Evolutionary conservation across 2,888 invertebrate species (phyloP).

Genomic region (Andrena flavipes): DNA sequence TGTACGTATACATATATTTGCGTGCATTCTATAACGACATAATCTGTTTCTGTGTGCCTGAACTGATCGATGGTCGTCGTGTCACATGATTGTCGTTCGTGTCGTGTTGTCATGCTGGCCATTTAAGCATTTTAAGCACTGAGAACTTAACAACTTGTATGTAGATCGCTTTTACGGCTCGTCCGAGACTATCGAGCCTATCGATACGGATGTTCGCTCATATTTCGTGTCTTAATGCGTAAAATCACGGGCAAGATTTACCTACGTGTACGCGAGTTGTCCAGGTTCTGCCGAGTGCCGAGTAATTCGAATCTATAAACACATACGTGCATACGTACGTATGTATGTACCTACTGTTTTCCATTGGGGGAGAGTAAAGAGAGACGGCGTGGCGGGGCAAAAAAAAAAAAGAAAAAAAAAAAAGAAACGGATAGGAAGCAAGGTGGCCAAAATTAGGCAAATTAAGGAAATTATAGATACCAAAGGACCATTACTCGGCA

Average conservation of each 20-base stretch:
- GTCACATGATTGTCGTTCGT: constrained; percentile 85
- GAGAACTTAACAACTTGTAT: constrained; percentile 6
- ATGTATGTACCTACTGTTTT: no score
- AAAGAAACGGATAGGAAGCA: not conserved
- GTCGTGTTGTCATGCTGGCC: constrained; percentile 85
- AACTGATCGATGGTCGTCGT: constrained; percentile 85
- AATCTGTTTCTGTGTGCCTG: constrained; percentile 84
- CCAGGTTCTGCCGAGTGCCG: constrained; percentile 45
- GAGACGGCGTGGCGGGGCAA: no score
- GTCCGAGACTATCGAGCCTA: not conserved
- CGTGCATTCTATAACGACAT: constrained; percentile 76
- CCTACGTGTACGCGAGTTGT: constrained; percentile 1
- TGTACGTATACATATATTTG: constrained; percentile 32
- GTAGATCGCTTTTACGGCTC: constrained; percentile 13
- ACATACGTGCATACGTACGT: no score
- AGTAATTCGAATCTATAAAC: constrained; percentile 20
- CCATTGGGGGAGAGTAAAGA: no score
- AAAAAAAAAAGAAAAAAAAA: not conserved
- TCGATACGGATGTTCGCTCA: constrained; percentile 15
- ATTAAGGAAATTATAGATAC: not conserved
- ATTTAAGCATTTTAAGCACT: constrained; percentile 77
- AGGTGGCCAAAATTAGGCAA: not conserved
- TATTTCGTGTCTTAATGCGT: constrained; percentile 33
- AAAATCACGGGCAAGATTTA: constrained; percentile 33
- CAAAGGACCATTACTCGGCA: constrained; percentile 47